These are phyloP conservation scores for Lasioglossum morio DNA, from an alignment of 2,888 invertebrate species.

Conservation along the genomic window DNA sequence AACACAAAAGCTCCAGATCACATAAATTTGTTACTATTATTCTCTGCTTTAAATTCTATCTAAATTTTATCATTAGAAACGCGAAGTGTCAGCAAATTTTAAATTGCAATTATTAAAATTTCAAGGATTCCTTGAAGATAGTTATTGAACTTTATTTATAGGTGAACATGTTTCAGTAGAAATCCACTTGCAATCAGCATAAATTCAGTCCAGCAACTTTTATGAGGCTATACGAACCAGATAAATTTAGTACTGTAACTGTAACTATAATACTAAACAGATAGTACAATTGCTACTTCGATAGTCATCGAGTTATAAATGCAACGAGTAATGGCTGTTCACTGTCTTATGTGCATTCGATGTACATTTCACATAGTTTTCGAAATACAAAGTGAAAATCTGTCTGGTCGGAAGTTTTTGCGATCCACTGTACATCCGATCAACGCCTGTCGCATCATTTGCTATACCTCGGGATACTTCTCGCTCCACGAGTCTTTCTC, in stretches of 20 bases:
- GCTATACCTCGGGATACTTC: background rate
- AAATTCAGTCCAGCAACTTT: background rate
- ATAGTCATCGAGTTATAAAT: background rate
- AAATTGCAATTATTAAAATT: background rate
- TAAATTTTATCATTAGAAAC: background rate
- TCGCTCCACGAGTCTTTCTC: background rate
- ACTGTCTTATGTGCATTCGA: background rate
- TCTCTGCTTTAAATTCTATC: background rate
- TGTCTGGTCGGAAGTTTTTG: background rate
- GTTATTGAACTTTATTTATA: background rate
- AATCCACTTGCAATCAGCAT: background rate
- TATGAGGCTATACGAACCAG: background rate
- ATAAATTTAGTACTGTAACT: background rate
- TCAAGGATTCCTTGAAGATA: background rate
- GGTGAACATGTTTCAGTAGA: background rate
- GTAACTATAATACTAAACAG: too few relatives aligned
- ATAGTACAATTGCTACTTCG: background rate
- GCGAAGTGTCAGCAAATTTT: background rate
- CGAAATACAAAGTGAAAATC: background rate
- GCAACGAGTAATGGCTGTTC: background rate
- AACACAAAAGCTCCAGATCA: background rate
- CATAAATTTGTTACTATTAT: background rate
- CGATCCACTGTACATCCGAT: slow-evolving; percentile 7
- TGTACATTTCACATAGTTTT: background rate
- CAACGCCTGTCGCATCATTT: background rate